These are phyloP conservation scores for Neoarius graeffei DNA, from an alignment of 2,113 vertebrate species.

Conservation along the genomic window DNA sequence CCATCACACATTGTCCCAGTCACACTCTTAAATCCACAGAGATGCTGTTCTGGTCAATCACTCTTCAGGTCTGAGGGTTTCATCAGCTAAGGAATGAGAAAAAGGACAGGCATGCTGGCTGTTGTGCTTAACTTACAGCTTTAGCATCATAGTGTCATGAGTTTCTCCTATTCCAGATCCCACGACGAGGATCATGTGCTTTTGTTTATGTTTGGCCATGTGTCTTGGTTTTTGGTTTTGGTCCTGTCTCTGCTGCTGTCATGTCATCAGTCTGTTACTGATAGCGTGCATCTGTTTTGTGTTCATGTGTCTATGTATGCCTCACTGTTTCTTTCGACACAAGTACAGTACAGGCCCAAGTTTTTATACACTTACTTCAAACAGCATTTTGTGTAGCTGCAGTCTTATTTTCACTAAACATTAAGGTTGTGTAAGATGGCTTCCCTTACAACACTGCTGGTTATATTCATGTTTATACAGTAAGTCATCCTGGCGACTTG, in stretches of 20 bases:
- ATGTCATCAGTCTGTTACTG: not conserved
- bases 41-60: not conserved
- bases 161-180: not conserved
- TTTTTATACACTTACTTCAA: not conserved
- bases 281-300: not conserved
- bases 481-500: no score
- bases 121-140: slow-evolving; percentile 9
- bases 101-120: slow-evolving; percentile 8
- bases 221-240: not conserved
- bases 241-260: not conserved
- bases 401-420: not conserved
- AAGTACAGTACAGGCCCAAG: not conserved
- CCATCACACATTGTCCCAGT: not conserved
- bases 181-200: not conserved
- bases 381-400: not conserved
- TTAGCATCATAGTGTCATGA: not conserved
- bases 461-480: not conserved
- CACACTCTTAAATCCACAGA: not conserved
- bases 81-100: not conserved
- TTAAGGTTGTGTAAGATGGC: not conserved
- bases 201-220: not conserved
- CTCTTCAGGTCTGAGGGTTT: not conserved
- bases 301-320: not conserved
- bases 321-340: not conserved
- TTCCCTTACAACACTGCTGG: not conserved